These are phyloP conservation scores for Cephus pulcher DNA, from an alignment of 2,888 invertebrate genomes.

Conservation along the genomic window DNA sequence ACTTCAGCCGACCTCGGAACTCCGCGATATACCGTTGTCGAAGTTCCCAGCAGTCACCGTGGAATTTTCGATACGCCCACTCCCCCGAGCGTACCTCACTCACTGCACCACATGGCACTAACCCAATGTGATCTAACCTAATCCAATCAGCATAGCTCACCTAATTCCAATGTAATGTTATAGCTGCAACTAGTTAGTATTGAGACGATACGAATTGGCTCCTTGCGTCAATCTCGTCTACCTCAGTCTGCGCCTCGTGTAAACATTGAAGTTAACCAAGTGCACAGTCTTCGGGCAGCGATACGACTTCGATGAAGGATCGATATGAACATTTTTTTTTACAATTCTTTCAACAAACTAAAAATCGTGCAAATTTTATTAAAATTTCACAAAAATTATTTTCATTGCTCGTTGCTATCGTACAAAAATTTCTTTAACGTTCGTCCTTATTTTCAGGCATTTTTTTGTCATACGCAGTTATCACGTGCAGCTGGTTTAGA, in stretches of 20 bases:
- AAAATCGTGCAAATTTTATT: no score
- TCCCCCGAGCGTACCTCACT: background rate
- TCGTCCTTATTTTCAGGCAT: background rate
- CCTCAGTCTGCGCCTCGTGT: background rate
- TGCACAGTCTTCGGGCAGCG: background rate
- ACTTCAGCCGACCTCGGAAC: background rate
- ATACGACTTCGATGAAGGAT: background rate
- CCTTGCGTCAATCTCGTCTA: background rate
- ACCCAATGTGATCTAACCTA: background rate
- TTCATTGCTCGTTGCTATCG: background rate
- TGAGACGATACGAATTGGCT: background rate
- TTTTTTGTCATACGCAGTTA: background rate
- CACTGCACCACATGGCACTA: background rate
- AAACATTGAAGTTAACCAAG: background rate
- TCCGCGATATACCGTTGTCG: background rate
- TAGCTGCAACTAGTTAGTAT: background rate
- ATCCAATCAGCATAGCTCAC: background rate
- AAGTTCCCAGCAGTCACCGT: background rate
- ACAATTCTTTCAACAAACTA: no score
- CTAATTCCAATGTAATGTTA: background rate
- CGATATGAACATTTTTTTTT: background rate
- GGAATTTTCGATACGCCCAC: background rate
- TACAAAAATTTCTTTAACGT: background rate
- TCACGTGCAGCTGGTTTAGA: background rate
- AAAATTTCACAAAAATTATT: background rate